Conservation (phyloP, 2,888 invertebrate species). For the Carabus problematicus region DNA sequence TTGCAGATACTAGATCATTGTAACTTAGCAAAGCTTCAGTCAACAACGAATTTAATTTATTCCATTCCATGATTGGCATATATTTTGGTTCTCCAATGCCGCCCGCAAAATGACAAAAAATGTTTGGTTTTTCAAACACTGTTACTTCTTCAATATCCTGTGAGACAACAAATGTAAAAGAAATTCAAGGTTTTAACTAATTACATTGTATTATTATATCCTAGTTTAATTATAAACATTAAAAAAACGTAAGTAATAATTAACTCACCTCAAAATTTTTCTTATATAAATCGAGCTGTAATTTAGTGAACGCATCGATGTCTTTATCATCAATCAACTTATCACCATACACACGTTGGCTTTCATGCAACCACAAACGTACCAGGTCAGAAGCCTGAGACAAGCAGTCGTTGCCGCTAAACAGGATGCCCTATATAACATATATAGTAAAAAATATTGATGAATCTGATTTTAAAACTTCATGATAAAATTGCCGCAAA, state of each 20-base stretch:
- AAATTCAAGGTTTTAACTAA: too few species aligned
- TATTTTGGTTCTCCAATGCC: conserved; percentile 97
- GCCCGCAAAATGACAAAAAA: conserved; percentile 94
- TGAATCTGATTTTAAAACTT: too few species aligned
- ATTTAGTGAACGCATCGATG: conserved; percentile 86
- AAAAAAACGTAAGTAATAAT: neutral
- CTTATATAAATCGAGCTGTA: conserved; percentile 89
- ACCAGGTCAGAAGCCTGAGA: conserved; percentile 82
- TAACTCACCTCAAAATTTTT: conserved; percentile 82
- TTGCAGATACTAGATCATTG: conserved; percentile 95
- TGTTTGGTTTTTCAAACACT: conserved; percentile 86
- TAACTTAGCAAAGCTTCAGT: conserved; percentile 91
- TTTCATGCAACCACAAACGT: conserved; percentile 93
- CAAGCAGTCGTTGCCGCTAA: conserved; percentile 88
- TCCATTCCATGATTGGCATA: conserved; percentile 84
- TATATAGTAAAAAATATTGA: too few species aligned
- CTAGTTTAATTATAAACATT: too few species aligned
- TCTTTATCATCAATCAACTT: conserved; percentile 92
- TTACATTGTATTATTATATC: too few species aligned
- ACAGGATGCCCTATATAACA: conserved; percentile 84
- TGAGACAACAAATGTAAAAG: conserved; percentile 42
- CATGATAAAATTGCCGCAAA: too few species aligned
- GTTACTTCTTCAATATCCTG: conserved; percentile 88
- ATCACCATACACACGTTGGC: conserved; percentile 92
- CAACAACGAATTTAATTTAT: conserved; percentile 79